Evolutionary conservation across 2,888 invertebrate genomes (phyloP).

Genomic region (Desoria tigrina): DNA sequence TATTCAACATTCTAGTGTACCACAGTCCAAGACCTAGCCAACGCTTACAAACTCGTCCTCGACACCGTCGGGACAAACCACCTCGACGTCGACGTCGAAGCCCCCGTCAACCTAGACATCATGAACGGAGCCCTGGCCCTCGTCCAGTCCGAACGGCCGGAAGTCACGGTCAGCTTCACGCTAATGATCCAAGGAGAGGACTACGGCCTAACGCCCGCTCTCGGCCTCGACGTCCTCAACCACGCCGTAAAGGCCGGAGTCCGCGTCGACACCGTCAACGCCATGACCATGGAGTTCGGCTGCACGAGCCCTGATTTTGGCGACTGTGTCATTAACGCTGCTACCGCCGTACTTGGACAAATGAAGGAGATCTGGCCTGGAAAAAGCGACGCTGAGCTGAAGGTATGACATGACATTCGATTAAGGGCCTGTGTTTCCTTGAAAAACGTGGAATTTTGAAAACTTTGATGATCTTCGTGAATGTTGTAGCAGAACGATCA

Average conservation of each 20-base stretch:
- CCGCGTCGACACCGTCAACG: slow-evolving; percentile 41
- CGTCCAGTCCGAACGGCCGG: slow-evolving; percentile 42
- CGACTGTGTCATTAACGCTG: slow-evolving; percentile 44
- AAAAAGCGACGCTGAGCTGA: slow-evolving; percentile 43
- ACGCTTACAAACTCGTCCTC: slow-evolving; percentile 43
- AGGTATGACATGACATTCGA: no score
- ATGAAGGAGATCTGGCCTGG: slow-evolving; percentile 52
- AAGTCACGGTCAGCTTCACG: slow-evolving; percentile 44
- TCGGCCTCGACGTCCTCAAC: slow-evolving; percentile 45
- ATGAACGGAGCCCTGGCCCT: slow-evolving; percentile 48
- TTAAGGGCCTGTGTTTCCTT: no score
- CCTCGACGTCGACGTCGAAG: slow-evolving; percentile 44
- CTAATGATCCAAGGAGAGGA: slow-evolving; percentile 52
- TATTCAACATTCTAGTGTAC: no score
- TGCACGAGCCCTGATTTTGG: slow-evolving; percentile 36
- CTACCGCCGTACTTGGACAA: slow-evolving; percentile 36
- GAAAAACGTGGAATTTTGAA: no score
- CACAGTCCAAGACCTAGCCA: slow-evolving; percentile 29
- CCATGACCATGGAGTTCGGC: slow-evolving; percentile 38
- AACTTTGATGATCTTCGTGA: no score
- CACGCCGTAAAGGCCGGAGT: slow-evolving; percentile 47
- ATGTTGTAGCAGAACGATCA: no score
- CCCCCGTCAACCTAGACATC: slow-evolving; percentile 36
- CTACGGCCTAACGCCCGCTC: slow-evolving; percentile 47
- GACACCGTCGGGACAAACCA: slow-evolving; percentile 40